Base-by-base conservation (phyloP, 2,113 vertebrate species). In the Phrynosoma blainvillii region DNA sequence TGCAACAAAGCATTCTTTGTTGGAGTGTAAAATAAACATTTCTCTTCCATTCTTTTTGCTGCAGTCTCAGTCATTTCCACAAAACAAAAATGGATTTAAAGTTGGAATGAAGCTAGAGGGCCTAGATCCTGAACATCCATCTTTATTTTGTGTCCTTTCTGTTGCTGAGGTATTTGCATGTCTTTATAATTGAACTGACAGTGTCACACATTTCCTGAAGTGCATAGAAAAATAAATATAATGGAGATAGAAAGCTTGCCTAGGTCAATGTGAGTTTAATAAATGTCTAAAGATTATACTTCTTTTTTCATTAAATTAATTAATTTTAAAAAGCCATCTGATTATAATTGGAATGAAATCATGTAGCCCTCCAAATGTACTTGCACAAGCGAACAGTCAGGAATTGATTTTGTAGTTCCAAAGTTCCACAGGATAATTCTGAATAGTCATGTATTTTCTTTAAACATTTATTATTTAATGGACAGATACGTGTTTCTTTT, bases 21-120 rank as follows among this genome's bases (percentile, higher is more conserved):
- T 47, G 8, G 18, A 75, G 1, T 40, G 21, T 62, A 87, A 82
- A 70, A 0, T 40, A 82, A 62, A 90, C 42, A 75, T 30, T 92
- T 88, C 84, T 47, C 85, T 80, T 54, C 5, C 40, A 5, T 80
- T 82, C 47, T 85, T 81, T 62, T 1, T n/a, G 23, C 54, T 88
- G 10, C 94, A 98, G 98, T 97, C 97, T 91, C 98, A 99, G 27
- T 97, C 97, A 0, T 96, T 98, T 90, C 98, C 98, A 70, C 97
- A 98, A 93, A 98, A 97, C 91, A 97, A 97, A 87, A 99, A 98
- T 91, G 96, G 97, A 89, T 99, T 99, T 94, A 98, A 98, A 94
- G 97, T 98, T 92, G 98, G 98, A 89, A 98, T 98, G 98, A 98
- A 98, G 90, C 89, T 99, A 89, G 98, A 99, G 93, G 98, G 98